A percentile compares a stretch with the other conserved stretches of the same genome.
These are phyloP conservation scores for Burhinus bistriatus DNA, from an alignment of 2,113 vertebrate species.

Conservation along the genomic window DNA sequence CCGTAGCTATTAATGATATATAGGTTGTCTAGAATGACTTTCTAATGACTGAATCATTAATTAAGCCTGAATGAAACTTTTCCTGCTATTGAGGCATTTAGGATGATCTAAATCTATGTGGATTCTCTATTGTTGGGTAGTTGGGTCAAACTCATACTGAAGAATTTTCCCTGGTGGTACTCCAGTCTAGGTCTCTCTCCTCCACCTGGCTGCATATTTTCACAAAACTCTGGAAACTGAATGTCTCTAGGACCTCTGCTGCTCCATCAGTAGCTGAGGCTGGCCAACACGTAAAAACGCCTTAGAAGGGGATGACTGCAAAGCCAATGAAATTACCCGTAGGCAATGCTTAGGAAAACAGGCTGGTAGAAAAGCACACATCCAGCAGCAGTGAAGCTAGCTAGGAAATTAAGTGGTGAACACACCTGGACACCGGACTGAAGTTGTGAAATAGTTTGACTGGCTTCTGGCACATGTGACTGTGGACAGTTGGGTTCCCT, in stretches of 20 bases:
- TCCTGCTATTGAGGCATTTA: neutral
- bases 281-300: neutral
- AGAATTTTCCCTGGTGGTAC: neutral
- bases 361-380: neutral
- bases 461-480: neutral
- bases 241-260: neutral
- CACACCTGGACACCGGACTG: accelerated
- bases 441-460: neutral
- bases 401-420: neutral
- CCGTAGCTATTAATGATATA: neutral
- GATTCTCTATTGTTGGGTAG: neutral
- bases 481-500: neutral
- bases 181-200: neutral
- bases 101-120: neutral
- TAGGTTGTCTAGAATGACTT: neutral
- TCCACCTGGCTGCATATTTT: neutral
- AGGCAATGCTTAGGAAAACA: neutral
- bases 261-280: neutral
- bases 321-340: neutral
- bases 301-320: neutral
- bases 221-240: neutral
- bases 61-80: neutral
- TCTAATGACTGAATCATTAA: neutral
- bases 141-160: neutral
- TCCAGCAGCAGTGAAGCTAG: neutral